Evolutionary conservation across 2,888 invertebrate genomes (phyloP), one percentile per base, ranked within the genome.

Genomic region (Ischnus inquisitorius): DNA sequence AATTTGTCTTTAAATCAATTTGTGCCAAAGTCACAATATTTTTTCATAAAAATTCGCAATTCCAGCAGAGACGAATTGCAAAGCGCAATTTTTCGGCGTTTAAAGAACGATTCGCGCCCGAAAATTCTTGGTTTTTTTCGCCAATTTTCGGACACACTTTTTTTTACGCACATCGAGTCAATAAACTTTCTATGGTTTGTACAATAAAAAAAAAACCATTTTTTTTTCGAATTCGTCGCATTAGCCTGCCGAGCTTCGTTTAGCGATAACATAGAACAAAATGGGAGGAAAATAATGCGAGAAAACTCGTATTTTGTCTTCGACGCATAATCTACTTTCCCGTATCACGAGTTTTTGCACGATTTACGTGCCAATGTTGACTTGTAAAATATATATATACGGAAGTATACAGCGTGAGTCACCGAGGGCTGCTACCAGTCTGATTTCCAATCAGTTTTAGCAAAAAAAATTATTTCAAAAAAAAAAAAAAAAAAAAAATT

Each of bases 331-430:
- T 68, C 51, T 74, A 54, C 62, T 79, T 83, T 77, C 68, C 54
- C 72, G 28, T 81, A 81, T 84, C 78, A 77, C 78, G 57, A 74
- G 78, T 57, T 79, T 34, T 71, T 57, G 77, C 64, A 78, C 77
- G 8, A 0, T 83, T 71, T 10, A 1, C 39, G 77, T 46, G 68
- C 67, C 34, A 54, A 84, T 74, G 5, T 1, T 81, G 48, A 64
- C 74, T 74, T 78, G 74, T 64, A 68, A 84, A 57, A 78, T 77
- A 69, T 77, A 77, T 69, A 60, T 62, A 16, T 71, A 60, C 46
- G 12, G 57, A 46, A 62, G 16, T 10, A 34, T 74, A 62, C 72
- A 60, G 25, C 43, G 25, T 43, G 28, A 60, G 28, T 43, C 60
- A 62, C 43, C 46, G 25, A 72, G n/a, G n/a, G 12, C 12, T 28